These are phyloP conservation scores for Pseudococcus jackbeardsleyi DNA, from an alignment of 2,888 invertebrate species.

Conservation along the genomic window DNA sequence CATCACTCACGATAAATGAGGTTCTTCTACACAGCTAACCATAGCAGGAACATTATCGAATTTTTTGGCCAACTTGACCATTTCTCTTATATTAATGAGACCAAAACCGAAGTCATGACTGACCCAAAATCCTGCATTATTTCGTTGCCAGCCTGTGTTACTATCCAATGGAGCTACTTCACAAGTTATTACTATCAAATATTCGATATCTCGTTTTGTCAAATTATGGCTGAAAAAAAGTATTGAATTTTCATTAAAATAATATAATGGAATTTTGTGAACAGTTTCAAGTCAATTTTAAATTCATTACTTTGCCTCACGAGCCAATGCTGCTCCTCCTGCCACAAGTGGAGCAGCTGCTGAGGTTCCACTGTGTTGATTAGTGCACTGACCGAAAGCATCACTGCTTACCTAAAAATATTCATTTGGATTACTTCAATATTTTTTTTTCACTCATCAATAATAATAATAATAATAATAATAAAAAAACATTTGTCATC, in stretches of 20 bases:
- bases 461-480: too few species aligned
- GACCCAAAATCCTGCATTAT: conserved; percentile 85
- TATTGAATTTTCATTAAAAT: too few species aligned
- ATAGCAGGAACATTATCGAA: conserved; percentile 82
- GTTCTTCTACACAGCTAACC: conserved; percentile 72
- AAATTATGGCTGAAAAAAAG: conserved; percentile 76
- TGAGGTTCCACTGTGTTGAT: conserved; percentile 91
- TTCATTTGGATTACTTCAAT: not conserved
- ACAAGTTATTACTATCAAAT: conserved; percentile 88
- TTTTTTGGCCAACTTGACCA: conserved; percentile 77
- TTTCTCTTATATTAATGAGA: conserved; percentile 78
- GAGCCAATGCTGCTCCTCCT: conserved; percentile 87
- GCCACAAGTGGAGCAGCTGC: conserved; percentile 94
- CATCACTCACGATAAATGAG: conserved; percentile 66
- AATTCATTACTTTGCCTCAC: conserved; percentile 85
- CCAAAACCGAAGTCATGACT: conserved; percentile 91
- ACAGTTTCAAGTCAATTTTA: too few species aligned
- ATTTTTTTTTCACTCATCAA: too few species aligned
- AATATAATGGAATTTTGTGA: too few species aligned
- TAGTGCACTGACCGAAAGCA: conserved; percentile 79
- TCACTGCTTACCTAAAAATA: conserved; percentile 29
- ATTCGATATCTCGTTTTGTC: conserved; percentile 93
- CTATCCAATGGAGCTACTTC: conserved; percentile 79
- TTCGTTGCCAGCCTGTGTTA: conserved; percentile 83
- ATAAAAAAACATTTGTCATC: too few species aligned